A percentile compares a stretch with the other conserved stretches of the same genome.
Conservation (phyloP, 2,888 invertebrate species). For the Perithous albicinctus region DNA sequence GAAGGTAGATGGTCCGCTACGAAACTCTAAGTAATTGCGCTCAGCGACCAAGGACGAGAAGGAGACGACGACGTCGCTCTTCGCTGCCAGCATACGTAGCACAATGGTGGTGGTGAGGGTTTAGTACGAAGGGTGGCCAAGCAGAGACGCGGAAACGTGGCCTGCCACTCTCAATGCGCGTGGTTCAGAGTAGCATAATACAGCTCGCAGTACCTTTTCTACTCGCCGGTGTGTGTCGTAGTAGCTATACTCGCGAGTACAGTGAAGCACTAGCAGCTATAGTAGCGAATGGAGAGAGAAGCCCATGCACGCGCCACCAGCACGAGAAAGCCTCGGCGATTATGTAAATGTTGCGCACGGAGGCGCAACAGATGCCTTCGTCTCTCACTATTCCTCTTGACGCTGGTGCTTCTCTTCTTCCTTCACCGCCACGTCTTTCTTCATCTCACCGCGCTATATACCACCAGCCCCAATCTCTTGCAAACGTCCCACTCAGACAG, state of each 20-base stretch:
- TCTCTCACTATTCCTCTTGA: constrained; percentile 55
- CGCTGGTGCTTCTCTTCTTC: constrained; percentile 48
- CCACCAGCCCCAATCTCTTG: constrained; percentile 43
- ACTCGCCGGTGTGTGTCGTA: constrained; percentile 23
- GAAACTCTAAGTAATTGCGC: constrained; percentile 75
- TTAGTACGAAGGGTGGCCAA: constrained; percentile 25
- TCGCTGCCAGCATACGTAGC: constrained; percentile 42
- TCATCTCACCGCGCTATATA: constrained; percentile 61
- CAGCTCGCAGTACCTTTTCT: constrained; percentile 40
- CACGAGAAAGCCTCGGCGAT: constrained; percentile 76
- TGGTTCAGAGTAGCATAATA: constrained; percentile 48
- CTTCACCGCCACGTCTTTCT: constrained; percentile 70
- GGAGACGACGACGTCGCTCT: constrained; percentile 52
- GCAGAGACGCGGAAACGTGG: constrained; percentile 65
- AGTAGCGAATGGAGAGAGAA: constrained; percentile 42
- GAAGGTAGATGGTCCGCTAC: constrained; percentile 58
- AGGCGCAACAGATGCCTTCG: constrained; percentile 83
- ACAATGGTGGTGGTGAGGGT: constrained; percentile 50
- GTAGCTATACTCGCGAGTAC: constrained; percentile 9
- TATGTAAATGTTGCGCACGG: constrained; percentile 83
- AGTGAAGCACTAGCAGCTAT: constrained; percentile 30
- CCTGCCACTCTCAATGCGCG: constrained; percentile 67
- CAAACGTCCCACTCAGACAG: constrained; percentile 50
- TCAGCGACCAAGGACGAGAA: constrained; percentile 51
- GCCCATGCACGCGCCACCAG: constrained; percentile 46